Percentiles rank a stretch among this genome's conserved stretches.
phyloP scores from a whole-genome alignment of 2,797 vertebrate species.

The Hozukius guyotensis region DNA sequence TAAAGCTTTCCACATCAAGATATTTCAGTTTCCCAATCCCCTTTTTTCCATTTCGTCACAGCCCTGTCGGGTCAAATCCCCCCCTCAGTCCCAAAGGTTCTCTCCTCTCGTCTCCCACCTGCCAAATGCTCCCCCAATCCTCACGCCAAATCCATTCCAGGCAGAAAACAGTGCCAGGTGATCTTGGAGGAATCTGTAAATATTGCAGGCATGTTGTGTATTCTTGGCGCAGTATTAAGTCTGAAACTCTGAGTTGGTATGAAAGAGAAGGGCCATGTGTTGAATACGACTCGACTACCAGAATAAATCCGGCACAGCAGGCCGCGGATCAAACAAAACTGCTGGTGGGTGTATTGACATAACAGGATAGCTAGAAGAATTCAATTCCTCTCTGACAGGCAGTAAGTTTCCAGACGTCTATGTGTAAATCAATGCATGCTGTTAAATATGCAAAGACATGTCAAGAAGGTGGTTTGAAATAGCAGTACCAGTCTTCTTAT shows the following conservation, averaged over 20 bases:
- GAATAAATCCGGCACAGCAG: slow-evolving; percentile 42
- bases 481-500: neutral
- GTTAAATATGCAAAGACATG: slow-evolving; percentile 41
- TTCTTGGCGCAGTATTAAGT: slow-evolving; percentile 22
- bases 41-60: slow-evolving; percentile 16
- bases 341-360: slow-evolving; percentile 46
- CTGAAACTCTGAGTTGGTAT: slow-evolving; percentile 2
- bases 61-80: slow-evolving; percentile 7
- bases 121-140: slow-evolving; percentile 24
- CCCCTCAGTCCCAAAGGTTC: slow-evolving; percentile 22
- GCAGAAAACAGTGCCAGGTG: slow-evolving; percentile 35
- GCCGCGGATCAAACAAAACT: slow-evolving; percentile 34
- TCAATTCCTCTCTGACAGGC: slow-evolving; percentile 30
- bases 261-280: slow-evolving; percentile 17
- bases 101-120: slow-evolving; percentile 25
- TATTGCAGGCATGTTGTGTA: slow-evolving; percentile 34
- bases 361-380: slow-evolving; percentile 33
- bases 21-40: neutral
- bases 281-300: slow-evolving; percentile 23
- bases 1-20: neutral
- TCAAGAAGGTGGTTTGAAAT: slow-evolving; percentile 20
- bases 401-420: slow-evolving; percentile 25
- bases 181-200: slow-evolving; percentile 41
- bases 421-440: slow-evolving; percentile 40
- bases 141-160: slow-evolving; percentile 28